Conservation (phyloP, 2,113 vertebrate genomes). For the Morone saxatilis region DNA sequence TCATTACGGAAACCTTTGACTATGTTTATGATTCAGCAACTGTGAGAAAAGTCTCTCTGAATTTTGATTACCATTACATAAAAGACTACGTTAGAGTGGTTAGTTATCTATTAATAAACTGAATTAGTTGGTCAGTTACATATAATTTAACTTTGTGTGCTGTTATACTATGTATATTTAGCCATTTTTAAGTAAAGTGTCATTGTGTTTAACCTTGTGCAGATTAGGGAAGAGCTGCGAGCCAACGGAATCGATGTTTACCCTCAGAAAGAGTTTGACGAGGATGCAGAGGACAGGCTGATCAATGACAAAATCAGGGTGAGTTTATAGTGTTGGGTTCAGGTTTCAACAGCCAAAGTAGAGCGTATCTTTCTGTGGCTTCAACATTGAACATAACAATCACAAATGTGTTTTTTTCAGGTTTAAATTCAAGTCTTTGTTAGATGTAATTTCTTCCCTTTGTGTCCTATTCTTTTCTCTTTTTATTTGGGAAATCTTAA, state of each 20-base stretch:
- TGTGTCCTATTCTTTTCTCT: background rate
- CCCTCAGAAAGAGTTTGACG: slow-evolving; percentile 97
- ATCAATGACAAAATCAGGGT: slow-evolving; percentile 98
- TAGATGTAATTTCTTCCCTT: background rate
- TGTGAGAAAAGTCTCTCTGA: background rate
- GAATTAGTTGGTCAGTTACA: background rate
- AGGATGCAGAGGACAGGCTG: slow-evolving; percentile 93
- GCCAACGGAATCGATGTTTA: slow-evolving; percentile 96
- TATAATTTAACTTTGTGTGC: background rate
- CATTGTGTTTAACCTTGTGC: slow-evolving; percentile 30
- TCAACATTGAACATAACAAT: background rate
- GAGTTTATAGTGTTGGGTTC: slow-evolving; percentile 45
- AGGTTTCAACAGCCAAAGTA: background rate
- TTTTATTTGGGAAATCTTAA: background rate
- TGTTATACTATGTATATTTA: background rate
- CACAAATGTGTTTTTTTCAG: background rate
- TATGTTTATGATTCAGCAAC: background rate
- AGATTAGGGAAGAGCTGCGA: slow-evolving; percentile 95
- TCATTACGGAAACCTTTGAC: slow-evolving; percentile 1
- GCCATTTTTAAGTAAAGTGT: background rate
- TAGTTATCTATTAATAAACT: background rate
- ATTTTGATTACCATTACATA: background rate
- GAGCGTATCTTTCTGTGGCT: background rate
- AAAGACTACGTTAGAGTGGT: background rate
- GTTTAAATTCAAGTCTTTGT: background rate